These are phyloP conservation scores for Trypoxylon attenuatum DNA, from an alignment of 2,888 invertebrate species.

Conservation along the genomic window DNA sequence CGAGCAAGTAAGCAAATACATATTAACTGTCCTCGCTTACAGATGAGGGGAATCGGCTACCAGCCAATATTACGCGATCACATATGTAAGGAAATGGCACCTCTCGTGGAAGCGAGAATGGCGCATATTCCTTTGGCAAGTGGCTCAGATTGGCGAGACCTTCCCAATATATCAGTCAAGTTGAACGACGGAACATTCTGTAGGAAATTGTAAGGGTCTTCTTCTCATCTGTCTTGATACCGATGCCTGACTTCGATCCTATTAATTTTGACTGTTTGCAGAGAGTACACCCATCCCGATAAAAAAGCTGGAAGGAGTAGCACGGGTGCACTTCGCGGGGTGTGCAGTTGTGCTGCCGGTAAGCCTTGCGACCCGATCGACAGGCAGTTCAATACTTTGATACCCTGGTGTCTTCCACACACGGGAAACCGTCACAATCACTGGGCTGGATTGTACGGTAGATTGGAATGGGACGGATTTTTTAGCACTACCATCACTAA, in stretches of 20 bases:
- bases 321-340: conserved; percentile 79
- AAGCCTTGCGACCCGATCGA: conserved; percentile 81
- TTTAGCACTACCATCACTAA: conserved; percentile 90
- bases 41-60: conserved; percentile 80
- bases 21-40: conserved; percentile 17
- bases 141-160: conserved; percentile 90
- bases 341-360: conserved; percentile 84
- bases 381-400: conserved; percentile 87
- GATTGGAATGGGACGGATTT: conserved; percentile 89
- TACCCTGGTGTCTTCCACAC: conserved; percentile 93
- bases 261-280: too few relatives aligned
- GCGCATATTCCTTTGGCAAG: conserved; percentile 83
- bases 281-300: conserved; percentile 77
- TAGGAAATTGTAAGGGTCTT: conserved; percentile 76
- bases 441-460: conserved; percentile 90
- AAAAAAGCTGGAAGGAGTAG: conserved; percentile 76
- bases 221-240: not conserved
- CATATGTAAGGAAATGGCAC: conserved; percentile 89
- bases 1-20: too few relatives aligned
- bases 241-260: not conserved
- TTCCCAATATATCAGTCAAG: conserved; percentile 85
- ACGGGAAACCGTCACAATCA: conserved; percentile 90
- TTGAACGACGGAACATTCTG: conserved; percentile 83
- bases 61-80: conserved; percentile 82
- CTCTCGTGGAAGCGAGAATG: conserved; percentile 86